These are phyloP conservation scores for Agrypnia vestita DNA, from an alignment of 1,140 invertebrate genomes.

Conservation along the genomic window DNA sequence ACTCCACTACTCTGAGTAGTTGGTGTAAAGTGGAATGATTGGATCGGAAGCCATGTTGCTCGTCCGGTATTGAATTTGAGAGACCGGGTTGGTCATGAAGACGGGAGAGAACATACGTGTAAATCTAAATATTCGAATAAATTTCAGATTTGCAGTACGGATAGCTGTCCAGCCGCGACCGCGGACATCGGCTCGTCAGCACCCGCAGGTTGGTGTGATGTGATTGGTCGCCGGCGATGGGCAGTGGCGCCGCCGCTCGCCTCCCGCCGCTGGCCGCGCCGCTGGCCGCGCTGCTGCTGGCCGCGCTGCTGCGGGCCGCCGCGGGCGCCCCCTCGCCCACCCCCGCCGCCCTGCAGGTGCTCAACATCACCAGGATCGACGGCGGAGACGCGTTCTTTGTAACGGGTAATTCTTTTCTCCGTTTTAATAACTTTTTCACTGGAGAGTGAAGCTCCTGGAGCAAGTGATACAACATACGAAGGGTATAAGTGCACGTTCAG, in stretches of 20 bases:
- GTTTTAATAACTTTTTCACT: no score
- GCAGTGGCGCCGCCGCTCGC: conserved; percentile 21
- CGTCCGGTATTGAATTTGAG: no score
- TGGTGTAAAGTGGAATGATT: no score
- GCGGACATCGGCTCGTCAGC: background rate
- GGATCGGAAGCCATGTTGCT: no score
- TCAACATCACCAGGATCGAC: conserved; percentile 54
- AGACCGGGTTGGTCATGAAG: no score
- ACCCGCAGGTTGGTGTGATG: conserved; percentile 13
- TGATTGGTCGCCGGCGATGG: conserved; percentile 27
- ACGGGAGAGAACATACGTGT: no score
- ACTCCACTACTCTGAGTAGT: no score
- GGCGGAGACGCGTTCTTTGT: conserved; percentile 57
- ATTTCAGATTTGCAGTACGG: background rate
- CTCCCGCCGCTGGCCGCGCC: background rate
- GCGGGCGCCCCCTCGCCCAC: background rate
- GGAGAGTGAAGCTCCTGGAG: no score
- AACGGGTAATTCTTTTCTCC: conserved; percentile 45
- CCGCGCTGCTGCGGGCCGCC: background rate
- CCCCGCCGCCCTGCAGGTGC: background rate
- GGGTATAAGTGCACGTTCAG: no score
- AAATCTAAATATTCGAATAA: no score
- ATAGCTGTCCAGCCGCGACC: no score
- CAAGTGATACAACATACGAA: no score
- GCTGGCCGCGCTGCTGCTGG: background rate